Base-by-base conservation (phyloP, 2,113 vertebrate genomes). In the Pelecanoides urinatrix region DNA sequence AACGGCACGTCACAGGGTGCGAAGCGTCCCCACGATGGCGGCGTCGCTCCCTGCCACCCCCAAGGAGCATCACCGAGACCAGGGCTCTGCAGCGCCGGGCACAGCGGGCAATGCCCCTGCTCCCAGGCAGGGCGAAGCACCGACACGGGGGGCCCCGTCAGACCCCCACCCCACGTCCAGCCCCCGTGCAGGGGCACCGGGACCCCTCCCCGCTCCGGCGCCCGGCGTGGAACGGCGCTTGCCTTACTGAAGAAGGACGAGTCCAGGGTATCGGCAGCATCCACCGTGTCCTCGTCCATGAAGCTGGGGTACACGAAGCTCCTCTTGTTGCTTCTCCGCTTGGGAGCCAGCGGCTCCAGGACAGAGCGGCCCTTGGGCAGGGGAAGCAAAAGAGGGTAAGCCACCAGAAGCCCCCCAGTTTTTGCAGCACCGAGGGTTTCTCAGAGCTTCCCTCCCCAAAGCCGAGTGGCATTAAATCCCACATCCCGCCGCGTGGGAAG, bases 171-270 rank as follows among this genome's bases (percentile, higher is more conserved):
- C 29, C 38, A 29, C 3, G 2, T 22, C 78, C 66, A 79, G 26
- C 6, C 66, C 72, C 75, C 1, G 1, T 1, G 2, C 38, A 77
- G 68, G 52, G 27, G 34, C 14, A 16, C 38, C 0, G 7, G 62
- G 38, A 40, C 36, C 55, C 0, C 10, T 30, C 73, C 72, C 19
- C 1, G 5, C 26, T 45, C 63, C 3, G 1, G 25, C 15, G 38
- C 44, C 74, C 11, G 13, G 53, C 20, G 23, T 32, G 92, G 80
- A 97, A 96, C 68, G 10, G 78, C 26, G 55, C 98, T 98, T 98
- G 98, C 99, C 99, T 99, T 99, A 98, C 99, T 99, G 97, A 99
- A 99, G 97, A 99, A 99, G 9, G 99, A 98, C 0, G 98, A 99
- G 95, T 99, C 99, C 2, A 98, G 98, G 4, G 98, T 98, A 90